Evolutionary conservation across 2,797 vertebrate species (phyloP).

Genomic region (Mormyrus hasselquistii): DNA sequence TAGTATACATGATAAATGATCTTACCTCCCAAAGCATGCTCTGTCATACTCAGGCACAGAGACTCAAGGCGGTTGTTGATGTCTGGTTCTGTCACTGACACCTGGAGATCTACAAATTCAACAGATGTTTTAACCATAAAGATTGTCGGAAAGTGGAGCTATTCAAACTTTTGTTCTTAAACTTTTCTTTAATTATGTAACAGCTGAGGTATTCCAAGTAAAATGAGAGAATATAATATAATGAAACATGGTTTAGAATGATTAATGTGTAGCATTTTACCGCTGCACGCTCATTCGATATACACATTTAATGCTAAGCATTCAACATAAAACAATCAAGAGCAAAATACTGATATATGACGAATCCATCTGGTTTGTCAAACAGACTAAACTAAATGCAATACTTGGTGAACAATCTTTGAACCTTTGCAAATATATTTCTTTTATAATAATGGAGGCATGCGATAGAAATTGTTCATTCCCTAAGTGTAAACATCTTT

Average conservation of each 20-base stretch:
- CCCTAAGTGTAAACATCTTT: background rate
- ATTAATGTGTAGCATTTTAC: background rate
- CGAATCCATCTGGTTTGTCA: background rate
- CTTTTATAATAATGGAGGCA: background rate
- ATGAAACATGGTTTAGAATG: background rate
- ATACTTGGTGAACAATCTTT: background rate
- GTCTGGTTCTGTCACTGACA: constrained; percentile 89
- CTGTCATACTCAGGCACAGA: constrained; percentile 96
- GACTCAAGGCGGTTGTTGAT: constrained; percentile 98
- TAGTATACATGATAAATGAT: background rate
- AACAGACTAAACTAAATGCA: background rate
- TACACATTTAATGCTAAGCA: background rate
- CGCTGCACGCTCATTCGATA: background rate
- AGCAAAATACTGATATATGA: background rate
- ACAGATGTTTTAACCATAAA: background rate
- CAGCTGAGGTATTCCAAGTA: too few species aligned
- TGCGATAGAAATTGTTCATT: background rate
- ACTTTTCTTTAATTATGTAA: background rate
- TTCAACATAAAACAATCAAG: background rate
- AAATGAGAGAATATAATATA: background rate
- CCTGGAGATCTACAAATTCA: constrained; percentile 76
- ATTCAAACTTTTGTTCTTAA: background rate
- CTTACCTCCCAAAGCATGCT: constrained; percentile 92
- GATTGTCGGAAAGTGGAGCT: background rate
- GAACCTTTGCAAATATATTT: background rate